Evolutionary conservation across 53 echinoderm and acorn worm genomes (phyloP), one percentile per base, ranked within the genome.

Genomic region (Temnopleurus reevesii): DNA sequence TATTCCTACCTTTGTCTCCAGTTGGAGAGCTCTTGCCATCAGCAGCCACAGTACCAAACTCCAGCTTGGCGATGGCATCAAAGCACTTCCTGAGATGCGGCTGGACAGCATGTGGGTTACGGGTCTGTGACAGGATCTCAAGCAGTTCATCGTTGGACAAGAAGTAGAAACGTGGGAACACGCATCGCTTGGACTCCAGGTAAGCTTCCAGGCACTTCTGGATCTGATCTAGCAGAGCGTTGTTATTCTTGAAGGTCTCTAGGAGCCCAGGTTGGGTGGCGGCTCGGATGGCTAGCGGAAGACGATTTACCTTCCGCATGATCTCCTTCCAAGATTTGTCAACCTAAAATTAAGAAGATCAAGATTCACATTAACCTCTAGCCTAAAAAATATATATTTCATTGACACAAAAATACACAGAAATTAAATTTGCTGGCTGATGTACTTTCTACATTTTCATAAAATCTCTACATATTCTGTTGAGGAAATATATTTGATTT

Each of bases 251-350:
- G 94, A 97, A 97, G 33, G 97, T 95, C 76, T 95, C 95, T 18
- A 96, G 87, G 12, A 99, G 94, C 31, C 95, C 96, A 12, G 95
- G 95, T 77, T 95, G 94, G 28, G 99, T 96, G 77, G 93, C 93
- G 12, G 99, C 96, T 12, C 94, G 90, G 91, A 95, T 91, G 28
- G 95, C 92, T 64, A 95, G 76, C 3, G 99, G 99, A 19, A 99
- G 92, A 28, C 99, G 84, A 89, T 99, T 96, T 6, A 93, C 99
- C 58, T 99, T 96, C 25, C 96, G 89, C 99, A 99, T 99, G 79
- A 95, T 94, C 88, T 99, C 99, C 84, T 98, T 99, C 99, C 99
- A 99, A 45, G 99, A 99, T 65, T 99, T 96, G 86, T 99, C 99
- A 59, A 96, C 96, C 93, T 95, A 46, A 24, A 4, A 71, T 49